Base-by-base conservation (phyloP, 2,797 vertebrate species). In the Myotis pilosus region DNA sequence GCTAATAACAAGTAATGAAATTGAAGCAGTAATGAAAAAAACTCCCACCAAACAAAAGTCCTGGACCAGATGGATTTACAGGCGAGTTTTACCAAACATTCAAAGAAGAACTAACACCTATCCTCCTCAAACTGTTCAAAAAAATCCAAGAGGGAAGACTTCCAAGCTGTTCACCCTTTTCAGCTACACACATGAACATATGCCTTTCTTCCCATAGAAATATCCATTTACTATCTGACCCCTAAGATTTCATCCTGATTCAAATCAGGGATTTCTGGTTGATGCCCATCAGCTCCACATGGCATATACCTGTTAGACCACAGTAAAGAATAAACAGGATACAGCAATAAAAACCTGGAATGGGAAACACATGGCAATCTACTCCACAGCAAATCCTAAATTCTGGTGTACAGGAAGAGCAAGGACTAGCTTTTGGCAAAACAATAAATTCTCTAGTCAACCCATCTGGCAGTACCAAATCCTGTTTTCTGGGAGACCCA, bases 351-450 rank as follows among this genome's bases (percentile, higher is more conserved):
- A 79, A 86, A 60, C 10, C 20, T 36, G 66, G 41, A 75, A 17
- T 33, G 86, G 22, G 47, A 55, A 90, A 57, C 13, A 69, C 25
- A 74, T 1, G 20, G 38, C 16, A 80, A 76, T 66, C 11, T 16
- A 25, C 7, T 51, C 22, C 68, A 90, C 11, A 91, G 60, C 84
- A 94, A 90, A 91, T 22, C 55, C 53, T 82, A 87, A 93, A 83
- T 62, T 22, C 15, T 64, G 20, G 33, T 33, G 38, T 25, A 87
- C 6, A 88, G 30, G n/a, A 87, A 89, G 17, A 78, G 7, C 38
- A 87, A 66, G 23, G 28, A 53, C 25, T 84, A 75, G 60, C 60
- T 83, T 78, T 22, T 36, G 38, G 30, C 47, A 91, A 88, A 49
- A 2, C 38, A 72, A 68, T 95, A 87, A 47, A 44, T 78, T 62